Percentiles rank a stretch among this genome's conserved stretches.
Evolutionary conservation across 2,113 vertebrate genomes (phyloP).

Genomic region (Meles meles): DNA sequence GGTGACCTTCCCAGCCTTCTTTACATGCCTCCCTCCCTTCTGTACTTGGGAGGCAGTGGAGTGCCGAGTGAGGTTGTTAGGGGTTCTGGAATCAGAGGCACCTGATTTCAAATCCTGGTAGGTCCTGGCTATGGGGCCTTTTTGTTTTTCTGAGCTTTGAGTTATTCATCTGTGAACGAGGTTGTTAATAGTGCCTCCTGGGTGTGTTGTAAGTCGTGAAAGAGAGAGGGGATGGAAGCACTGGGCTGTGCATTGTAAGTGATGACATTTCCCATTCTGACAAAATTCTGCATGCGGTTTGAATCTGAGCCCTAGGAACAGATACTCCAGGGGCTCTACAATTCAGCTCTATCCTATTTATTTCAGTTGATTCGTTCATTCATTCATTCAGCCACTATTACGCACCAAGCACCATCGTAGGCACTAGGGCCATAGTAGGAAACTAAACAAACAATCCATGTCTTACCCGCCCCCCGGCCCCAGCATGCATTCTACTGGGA

Average conservation of each 20-base stretch:
- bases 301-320: neutral
- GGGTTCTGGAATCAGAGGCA: neutral
- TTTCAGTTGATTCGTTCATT: neutral
- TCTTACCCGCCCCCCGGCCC: too few relatives aligned
- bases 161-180: neutral
- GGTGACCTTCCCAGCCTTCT: too few relatives aligned
- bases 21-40: accelerated
- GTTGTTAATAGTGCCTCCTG: neutral
- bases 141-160: neutral
- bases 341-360: neutral
- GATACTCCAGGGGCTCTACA: neutral
- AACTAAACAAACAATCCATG: neutral
- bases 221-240: neutral
- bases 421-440: neutral
- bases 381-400: neutral
- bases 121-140: neutral
- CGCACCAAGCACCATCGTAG: neutral
- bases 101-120: neutral
- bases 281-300: neutral
- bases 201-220: neutral
- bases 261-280: neutral
- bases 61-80: neutral
- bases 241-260: neutral
- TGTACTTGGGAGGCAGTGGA: neutral
- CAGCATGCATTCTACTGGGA: too few relatives aligned